phyloP scores from a whole-genome alignment of 2,888 invertebrate genomes.

The Atherix ibis region DNA sequence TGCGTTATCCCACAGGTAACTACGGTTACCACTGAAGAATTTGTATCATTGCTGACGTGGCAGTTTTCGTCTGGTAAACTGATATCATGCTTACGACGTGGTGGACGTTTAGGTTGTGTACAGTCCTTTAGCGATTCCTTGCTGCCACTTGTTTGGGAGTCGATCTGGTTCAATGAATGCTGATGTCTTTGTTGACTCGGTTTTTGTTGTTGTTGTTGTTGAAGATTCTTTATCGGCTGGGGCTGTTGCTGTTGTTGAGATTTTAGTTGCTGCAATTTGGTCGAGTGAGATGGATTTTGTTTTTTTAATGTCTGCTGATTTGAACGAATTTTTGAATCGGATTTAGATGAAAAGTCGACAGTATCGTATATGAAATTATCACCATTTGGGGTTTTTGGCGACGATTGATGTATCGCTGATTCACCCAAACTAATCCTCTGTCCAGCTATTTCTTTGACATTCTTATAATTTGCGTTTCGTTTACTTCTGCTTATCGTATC shows the following conservation, averaged over 20 bases:
- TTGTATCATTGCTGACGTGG: background rate
- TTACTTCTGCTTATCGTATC: slow-evolving; percentile 18
- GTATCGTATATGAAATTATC: slow-evolving; percentile 36
- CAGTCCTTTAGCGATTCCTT: no score
- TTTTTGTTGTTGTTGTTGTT: slow-evolving; percentile 7
- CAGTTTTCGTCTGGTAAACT: slow-evolving; percentile 8
- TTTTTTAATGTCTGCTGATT: background rate
- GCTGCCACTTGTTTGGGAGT: background rate
- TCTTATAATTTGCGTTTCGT: slow-evolving; percentile 27
- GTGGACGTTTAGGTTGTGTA: slow-evolving; percentile 24
- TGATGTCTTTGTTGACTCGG: slow-evolving; percentile 12
- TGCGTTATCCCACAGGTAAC: no score
- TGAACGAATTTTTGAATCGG: background rate
- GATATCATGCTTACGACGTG: slow-evolving; percentile 19
- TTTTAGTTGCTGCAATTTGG: no score
- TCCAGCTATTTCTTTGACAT: slow-evolving; percentile 49
- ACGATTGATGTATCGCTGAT: slow-evolving; percentile 27
- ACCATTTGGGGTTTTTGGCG: slow-evolving; percentile 22
- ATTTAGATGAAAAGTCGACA: no score
- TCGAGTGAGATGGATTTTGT: no score
- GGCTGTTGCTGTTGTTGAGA: background rate
- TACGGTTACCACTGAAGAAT: no score
- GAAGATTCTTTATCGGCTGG: background rate
- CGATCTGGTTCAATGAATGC: no score
- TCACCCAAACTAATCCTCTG: slow-evolving; percentile 51